Conservation (phyloP, 2,113 vertebrate species). For the Setophaga coronata region DNA sequence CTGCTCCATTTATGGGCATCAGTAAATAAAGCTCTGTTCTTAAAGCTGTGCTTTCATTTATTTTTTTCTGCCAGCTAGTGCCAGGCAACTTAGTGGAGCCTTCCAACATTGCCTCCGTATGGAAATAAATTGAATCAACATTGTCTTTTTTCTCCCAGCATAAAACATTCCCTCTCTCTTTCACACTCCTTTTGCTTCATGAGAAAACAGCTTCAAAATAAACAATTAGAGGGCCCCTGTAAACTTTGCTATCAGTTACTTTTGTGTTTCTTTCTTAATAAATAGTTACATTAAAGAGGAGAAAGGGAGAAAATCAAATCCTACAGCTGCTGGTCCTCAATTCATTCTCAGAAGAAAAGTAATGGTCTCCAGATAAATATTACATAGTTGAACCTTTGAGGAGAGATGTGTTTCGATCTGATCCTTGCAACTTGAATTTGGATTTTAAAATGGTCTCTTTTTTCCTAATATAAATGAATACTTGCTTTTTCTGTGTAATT, state of each 20-base stretch:
- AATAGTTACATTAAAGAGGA: not conserved
- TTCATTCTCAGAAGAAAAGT: not conserved
- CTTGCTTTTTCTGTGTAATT: not conserved
- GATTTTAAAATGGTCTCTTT: not conserved
- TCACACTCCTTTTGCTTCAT: not conserved
- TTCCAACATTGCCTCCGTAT: not conserved
- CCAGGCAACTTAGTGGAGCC: slow-evolving; percentile 25
- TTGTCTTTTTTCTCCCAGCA: not conserved
- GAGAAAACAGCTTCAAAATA: not conserved
- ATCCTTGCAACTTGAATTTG: not conserved
- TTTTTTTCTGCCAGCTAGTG: slow-evolving; percentile 52
- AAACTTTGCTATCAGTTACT: not conserved
- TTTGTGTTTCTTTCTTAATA: not conserved
- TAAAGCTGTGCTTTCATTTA: slow-evolving; percentile 32
- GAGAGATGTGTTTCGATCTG: not conserved
- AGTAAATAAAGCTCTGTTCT: slow-evolving; percentile 50
- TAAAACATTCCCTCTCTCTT: not conserved
- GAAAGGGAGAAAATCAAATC: not conserved
- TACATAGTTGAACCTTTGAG: not conserved
- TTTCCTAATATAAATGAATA: not conserved
- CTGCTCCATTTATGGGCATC: slow-evolving; percentile 35
- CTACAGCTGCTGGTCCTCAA: not conserved
- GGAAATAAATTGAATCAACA: slow-evolving; percentile 17
- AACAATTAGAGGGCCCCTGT: not conserved
- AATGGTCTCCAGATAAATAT: not conserved